A percentile compares a stretch with the other conserved stretches of the same genome.
Conservation (phyloP, 2,113 vertebrate genomes). For the Ceuthmochares aereus region DNA sequence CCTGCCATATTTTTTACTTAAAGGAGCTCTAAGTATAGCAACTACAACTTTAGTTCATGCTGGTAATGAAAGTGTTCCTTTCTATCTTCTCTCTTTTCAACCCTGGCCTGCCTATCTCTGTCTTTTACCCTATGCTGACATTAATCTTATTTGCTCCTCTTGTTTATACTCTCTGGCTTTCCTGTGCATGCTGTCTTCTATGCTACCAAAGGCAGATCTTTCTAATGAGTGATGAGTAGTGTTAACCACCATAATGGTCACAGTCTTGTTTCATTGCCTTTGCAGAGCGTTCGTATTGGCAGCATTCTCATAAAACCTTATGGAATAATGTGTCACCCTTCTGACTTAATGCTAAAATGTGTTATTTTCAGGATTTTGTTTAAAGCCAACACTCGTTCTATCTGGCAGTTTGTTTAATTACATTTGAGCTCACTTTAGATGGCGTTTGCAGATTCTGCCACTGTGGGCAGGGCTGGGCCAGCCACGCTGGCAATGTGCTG, state of each 20-base stretch:
- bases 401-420: background rate
- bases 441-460: background rate
- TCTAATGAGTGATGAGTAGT: accelerated
- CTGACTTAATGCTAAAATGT: accelerated
- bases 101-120: background rate
- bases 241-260: background rate
- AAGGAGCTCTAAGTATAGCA: background rate
- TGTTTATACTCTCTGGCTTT: background rate
- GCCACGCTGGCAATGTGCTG: background rate
- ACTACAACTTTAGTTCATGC: background rate
- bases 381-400: background rate
- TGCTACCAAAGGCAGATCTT: background rate
- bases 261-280: background rate
- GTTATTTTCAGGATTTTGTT: background rate
- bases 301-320: background rate
- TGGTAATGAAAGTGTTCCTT: background rate
- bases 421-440: accelerated
- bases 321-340: background rate
- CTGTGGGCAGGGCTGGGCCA: background rate
- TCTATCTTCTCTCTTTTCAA: background rate
- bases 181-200: background rate
- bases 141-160: background rate
- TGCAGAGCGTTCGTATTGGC: accelerated
- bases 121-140: background rate
- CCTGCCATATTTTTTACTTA: background rate